Evolutionary conservation across 2,113 vertebrate species (phyloP).

Genomic region (Cyanoderma ruficeps): DNA sequence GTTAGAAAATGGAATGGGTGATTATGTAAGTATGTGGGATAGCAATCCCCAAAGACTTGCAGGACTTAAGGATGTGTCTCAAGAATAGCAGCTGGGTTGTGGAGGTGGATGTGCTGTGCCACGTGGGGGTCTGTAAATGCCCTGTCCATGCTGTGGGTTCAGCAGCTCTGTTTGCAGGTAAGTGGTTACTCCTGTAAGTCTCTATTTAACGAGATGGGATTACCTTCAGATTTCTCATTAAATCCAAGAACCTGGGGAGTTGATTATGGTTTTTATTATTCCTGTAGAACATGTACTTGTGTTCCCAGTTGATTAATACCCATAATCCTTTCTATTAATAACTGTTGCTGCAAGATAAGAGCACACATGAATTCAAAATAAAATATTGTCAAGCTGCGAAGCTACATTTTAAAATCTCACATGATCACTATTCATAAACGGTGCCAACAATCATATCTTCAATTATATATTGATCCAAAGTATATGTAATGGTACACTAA

Average conservation of each 20-base stretch:
- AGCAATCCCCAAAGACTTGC: slow-evolving; percentile 10
- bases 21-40: slow-evolving; percentile 25
- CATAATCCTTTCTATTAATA: slow-evolving; percentile 49
- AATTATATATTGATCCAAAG: background rate
- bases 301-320: slow-evolving; percentile 21
- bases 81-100: background rate
- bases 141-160: background rate
- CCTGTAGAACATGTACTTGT: background rate
- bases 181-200: background rate
- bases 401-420: background rate
- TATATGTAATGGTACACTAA: background rate
- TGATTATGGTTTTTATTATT: slow-evolving; percentile 38
- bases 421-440: background rate
- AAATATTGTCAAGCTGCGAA: background rate
- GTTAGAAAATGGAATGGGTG: background rate
- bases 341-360: background rate
- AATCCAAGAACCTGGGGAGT: background rate
- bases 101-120: background rate
- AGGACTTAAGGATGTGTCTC: background rate
- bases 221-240: slow-evolving; percentile 19
- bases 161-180: background rate
- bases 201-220: background rate
- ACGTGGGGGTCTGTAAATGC: background rate
- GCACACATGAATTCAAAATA: background rate
- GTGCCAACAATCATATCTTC: background rate